Evolutionary conservation across 2,888 invertebrate species (phyloP), one percentile per base, ranked within the genome.

Genomic region (Rhagophthalmus giganteus): DNA sequence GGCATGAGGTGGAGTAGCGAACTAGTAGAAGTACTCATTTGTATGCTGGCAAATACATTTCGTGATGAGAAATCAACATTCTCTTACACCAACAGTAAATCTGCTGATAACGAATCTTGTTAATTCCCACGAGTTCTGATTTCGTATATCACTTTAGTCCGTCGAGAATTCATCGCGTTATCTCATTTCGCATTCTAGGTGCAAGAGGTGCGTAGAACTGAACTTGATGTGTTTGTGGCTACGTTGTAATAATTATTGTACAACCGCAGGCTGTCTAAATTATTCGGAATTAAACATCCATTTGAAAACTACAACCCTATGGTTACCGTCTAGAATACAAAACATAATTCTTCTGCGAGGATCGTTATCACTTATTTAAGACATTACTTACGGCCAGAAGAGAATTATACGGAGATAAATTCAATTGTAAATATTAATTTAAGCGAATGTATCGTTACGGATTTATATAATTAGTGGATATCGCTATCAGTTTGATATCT

Each of bases 171-270:
- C 30, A 32, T 41, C 41, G 41, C 10, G 32, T 41, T 41, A 24
- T 41, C 41, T 41, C 41, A 41, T 41, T 41, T 41, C 13, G 41
- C 16, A 41, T 41, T 41, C 41, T 30, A 31, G 12, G 16, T 41
- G 30, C 32, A 41, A 41, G 58, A 40, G 54, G 55, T 6, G 57
- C 55, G 51, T 58, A 58, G 32, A 55, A 54, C 41, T 56, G 57
- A 13, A 57, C 44, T 28, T 54, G 54, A 31, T 49, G 28, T 15
- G 56, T 54, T 49, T 40, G 16, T 28, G 38, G 20, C 37, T 42
- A 54, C 20, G 27, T 9, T 39, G 35, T 15, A 44, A 56, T 55
- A 24, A 61, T 47, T 41, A 44, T 48, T 10, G 55, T 50, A 42
- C 63, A 61, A 9, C 63, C 59, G 24, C 65, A 59, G 12, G 15